Base-by-base conservation (phyloP, 2,113 vertebrate species). In the Syngnathoides biaculeatus region DNA sequence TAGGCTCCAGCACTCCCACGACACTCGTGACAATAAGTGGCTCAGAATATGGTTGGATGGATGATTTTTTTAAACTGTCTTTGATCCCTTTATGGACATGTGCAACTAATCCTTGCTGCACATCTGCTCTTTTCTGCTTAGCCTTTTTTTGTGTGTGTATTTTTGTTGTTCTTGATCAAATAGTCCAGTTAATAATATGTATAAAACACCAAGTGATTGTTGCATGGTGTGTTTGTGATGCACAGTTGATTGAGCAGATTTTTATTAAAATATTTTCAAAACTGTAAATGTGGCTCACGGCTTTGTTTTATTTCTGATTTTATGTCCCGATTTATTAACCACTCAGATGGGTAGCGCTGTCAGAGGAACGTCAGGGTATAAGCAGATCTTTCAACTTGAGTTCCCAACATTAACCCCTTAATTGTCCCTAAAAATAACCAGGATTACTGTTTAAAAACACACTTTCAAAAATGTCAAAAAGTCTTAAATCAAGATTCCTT, bases 101-200 rank as follows among this genome's bases (percentile, higher is more conserved):
- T 30, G 14, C 2, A 43, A 43, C 6, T 17, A 3, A 24, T 26
- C 13, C 22, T 43, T 43, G 20, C 30, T 30, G 55, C 13, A 62
- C 38, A 73, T 53, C 27, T 40, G 42, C 17, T 68, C 3, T 38
- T n/a, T 12, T 43, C 20, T 50, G 26, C 26, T 30, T 22, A 64
- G 59, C 50, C 12, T 43, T 38, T 53, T 35, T 30, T 30, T 43
- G 7, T 59, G 5, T 67, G 56, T 42, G 35, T 42, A 30, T 59
- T 52, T 30, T 66, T 72, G 47, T 55, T 27, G 5, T 56, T 30
- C 15, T 48, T 64, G 58, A 71, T 52, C 24, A 58, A 42, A 80
- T 74, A 20, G 55, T 73, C 57, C 56, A 64, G 26, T 64, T 86
- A 83, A 84, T 74, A 65, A 85, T 82, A 84, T 90, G 86, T 87